A percentile compares a stretch with the other conserved stretches of the same genome.
Evolutionary conservation across 2,797 vertebrate species (phyloP).

Genomic region (Anguilla megastoma): DNA sequence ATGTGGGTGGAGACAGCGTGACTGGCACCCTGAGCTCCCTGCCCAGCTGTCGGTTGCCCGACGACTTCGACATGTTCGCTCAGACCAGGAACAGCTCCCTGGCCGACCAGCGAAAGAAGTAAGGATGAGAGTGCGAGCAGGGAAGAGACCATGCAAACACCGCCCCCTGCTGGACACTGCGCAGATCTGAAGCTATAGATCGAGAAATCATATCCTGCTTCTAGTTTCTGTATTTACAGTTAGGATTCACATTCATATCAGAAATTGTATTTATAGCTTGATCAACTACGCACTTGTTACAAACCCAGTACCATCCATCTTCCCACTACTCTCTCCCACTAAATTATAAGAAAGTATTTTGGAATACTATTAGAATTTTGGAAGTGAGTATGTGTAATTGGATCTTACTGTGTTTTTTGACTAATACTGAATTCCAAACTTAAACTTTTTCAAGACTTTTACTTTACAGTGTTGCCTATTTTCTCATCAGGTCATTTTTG

Average conservation of each 20-base stretch:
- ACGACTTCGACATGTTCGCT: conserved; percentile 95
- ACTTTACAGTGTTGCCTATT: background rate
- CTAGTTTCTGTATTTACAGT: background rate
- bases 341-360: background rate
- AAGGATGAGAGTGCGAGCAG: conserved; percentile 44
- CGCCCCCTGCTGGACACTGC: background rate
- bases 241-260: background rate
- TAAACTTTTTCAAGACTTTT: background rate
- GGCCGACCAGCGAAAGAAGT: conserved; percentile 93
- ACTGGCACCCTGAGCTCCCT: conserved; percentile 83
- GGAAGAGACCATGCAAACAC: background rate
- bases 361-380: background rate
- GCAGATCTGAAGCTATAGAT: background rate
- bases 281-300: background rate
- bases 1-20: conserved; percentile 79
- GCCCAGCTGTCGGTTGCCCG: conserved; percentile 70
- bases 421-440: background rate
- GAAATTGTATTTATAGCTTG: background rate
- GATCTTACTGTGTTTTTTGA: too few relatives aligned
- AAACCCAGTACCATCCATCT: background rate
- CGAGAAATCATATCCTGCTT: conserved; percentile 14
- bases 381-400: background rate
- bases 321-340: background rate
- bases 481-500: background rate
- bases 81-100: conserved; percentile 90